These are phyloP conservation scores for Stenotaenia linearis DNA, from an alignment of 2,888 invertebrate species.

Conservation along the genomic window DNA sequence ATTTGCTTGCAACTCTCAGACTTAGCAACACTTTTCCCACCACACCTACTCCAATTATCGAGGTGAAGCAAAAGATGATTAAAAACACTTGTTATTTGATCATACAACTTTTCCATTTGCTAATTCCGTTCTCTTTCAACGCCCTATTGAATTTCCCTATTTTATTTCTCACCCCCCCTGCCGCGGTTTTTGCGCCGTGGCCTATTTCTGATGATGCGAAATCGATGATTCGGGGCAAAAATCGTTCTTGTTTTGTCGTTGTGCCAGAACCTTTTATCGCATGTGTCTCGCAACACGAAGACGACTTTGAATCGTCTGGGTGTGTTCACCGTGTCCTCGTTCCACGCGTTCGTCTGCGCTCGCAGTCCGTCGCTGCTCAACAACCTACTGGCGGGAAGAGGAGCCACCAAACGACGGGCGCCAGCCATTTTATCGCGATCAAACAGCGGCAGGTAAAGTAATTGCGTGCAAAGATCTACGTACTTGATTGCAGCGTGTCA, in stretches of 20 bases:
- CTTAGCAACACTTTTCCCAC: background rate
- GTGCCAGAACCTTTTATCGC: constrained; percentile 84
- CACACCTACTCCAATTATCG: background rate
- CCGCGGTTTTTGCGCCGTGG: no score
- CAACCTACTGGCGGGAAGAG: constrained; percentile 82
- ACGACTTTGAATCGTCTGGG: constrained; percentile 89
- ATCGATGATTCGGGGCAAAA: background rate
- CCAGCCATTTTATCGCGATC: constrained; percentile 78
- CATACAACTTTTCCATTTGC: background rate
- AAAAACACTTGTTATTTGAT: background rate
- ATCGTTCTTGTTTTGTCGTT: constrained; percentile 40
- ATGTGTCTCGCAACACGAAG: constrained; percentile 92
- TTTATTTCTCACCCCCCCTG: no score
- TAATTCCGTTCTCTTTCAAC: background rate
- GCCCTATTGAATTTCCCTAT: background rate
- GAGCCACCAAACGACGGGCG: constrained; percentile 82
- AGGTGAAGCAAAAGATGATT: background rate
- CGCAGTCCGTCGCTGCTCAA: constrained; percentile 87
- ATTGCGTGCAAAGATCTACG: no score
- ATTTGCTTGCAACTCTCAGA: background rate
- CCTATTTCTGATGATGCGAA: background rate
- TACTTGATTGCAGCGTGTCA: background rate
- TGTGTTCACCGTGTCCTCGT: constrained; percentile 94
- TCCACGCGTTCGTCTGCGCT: constrained; percentile 96
- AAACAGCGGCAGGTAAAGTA: constrained; percentile 42